These are phyloP conservation scores for Jaculus jaculus DNA, from an alignment of 2,113 vertebrate species.

Conservation along the genomic window DNA sequence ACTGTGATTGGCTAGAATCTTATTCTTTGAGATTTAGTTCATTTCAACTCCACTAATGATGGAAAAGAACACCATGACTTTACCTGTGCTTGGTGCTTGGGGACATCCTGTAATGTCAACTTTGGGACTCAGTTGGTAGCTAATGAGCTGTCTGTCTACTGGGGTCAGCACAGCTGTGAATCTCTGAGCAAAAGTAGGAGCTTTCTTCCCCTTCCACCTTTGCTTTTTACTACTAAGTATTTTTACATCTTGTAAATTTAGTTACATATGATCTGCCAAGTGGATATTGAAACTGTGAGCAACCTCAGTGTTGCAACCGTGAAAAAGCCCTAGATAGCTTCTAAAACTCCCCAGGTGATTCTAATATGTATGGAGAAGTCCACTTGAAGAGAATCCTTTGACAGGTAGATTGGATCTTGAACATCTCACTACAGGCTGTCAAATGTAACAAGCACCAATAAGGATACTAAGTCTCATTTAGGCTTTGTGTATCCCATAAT, in stretches of 20 bases:
- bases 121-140: background rate
- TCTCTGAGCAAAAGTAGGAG: background rate
- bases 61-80: background rate
- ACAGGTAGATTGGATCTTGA: background rate
- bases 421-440: background rate
- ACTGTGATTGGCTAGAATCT: background rate
- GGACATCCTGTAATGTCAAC: background rate
- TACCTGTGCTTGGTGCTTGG: background rate
- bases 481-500: background rate
- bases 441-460: background rate
- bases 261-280: background rate
- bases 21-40: constrained; percentile 31
- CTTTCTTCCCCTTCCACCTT: background rate
- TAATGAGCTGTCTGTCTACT: background rate
- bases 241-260: constrained; percentile 40
- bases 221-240: constrained; percentile 17
- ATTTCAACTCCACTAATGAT: constrained; percentile 8
- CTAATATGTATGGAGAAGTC: background rate
- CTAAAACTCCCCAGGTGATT: background rate
- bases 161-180: background rate
- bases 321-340: background rate
- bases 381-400: background rate
- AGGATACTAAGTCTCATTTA: background rate
- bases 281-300: background rate
- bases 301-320: background rate